phyloP scores from a whole-genome alignment of 1,140 invertebrate genomes.

The Wasmannia auropunctata region DNA sequence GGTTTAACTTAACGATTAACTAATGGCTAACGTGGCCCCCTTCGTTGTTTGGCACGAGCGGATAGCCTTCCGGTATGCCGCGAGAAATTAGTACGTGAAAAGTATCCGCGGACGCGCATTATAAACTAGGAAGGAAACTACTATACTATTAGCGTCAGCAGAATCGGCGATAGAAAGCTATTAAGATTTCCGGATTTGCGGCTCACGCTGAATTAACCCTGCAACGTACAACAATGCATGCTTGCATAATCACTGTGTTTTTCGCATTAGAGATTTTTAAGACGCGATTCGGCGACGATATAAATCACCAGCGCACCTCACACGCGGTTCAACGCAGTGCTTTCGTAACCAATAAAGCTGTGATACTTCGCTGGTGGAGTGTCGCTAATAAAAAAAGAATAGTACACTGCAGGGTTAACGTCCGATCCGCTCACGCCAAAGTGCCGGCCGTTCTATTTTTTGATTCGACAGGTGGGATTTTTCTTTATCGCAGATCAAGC shows the following conservation, averaged over 20 bases:
- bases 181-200: constrained; percentile 16
- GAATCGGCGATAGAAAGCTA: constrained; percentile 38
- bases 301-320: not conserved
- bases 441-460: constrained; percentile 34
- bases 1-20: constrained; percentile 50
- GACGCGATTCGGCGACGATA: not conserved
- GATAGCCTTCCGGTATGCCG: constrained; percentile 17
- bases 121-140: constrained; percentile 27
- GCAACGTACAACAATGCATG: not conserved
- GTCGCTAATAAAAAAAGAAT: not conserved
- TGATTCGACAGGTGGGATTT: constrained; percentile 29
- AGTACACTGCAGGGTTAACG: not conserved
- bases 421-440: constrained; percentile 41
- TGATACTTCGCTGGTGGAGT: not conserved
- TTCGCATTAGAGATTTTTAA: not conserved
- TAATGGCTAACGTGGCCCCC: not conserved
- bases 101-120: constrained; percentile 17
- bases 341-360: not conserved
- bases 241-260: not conserved
- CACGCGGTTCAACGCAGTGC: not conserved
- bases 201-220: constrained; percentile 16
- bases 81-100: constrained; percentile 36
- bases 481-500: not conserved
- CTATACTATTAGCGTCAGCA: constrained; percentile 39
- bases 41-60: constrained; percentile 46